Conservation (phyloP, 2,888 invertebrate species). For the Stomorhina lunata region DNA sequence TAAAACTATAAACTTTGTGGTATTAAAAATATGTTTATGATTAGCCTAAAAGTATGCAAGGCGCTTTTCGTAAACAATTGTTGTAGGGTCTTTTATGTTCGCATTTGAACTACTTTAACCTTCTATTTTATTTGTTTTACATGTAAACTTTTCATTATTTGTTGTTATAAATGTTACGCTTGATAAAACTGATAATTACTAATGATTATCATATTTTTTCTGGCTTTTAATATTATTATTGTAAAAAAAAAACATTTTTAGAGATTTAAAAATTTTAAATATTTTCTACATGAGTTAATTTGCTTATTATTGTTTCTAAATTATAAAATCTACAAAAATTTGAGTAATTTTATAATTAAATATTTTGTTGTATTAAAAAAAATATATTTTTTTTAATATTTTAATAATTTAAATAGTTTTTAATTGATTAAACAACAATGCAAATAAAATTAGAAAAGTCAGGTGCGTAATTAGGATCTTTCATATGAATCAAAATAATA, state of each 20-base stretch:
- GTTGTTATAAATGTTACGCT: slow-evolving; percentile 28
- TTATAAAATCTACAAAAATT: neutral
- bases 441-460: no score
- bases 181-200: slow-evolving; percentile 34
- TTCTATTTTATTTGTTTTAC: neutral
- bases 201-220: slow-evolving; percentile 6
- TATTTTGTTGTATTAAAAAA: neutral
- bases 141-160: slow-evolving; percentile 4
- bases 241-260: neutral
- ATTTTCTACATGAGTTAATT: slow-evolving; percentile 20
- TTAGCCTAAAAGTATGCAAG: no score
- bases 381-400: no score
- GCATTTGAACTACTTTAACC: no score
- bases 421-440: no score
- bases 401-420: no score
- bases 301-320: neutral
- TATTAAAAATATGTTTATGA: no score
- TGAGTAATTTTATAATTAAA: neutral
- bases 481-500: no score
- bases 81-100: no score
- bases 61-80: no score
- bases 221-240: neutral
- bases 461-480: no score
- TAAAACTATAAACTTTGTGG: no score
- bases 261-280: neutral